Base-by-base conservation (phyloP, 2,888 invertebrate species). In the Amphiduros pacificus region DNA sequence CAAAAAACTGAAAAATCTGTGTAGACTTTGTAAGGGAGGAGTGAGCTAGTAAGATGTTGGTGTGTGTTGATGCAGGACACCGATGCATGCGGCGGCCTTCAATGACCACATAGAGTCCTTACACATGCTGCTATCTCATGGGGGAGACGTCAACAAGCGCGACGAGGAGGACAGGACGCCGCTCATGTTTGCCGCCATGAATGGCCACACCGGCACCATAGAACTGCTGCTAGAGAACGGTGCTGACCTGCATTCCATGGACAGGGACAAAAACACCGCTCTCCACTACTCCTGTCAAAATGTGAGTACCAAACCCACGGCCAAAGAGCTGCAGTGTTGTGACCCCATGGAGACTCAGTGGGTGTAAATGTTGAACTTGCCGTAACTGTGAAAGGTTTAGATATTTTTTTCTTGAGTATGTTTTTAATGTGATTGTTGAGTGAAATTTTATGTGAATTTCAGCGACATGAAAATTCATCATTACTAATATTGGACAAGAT, bases 241-340 rank as follows among this genome's bases (percentile, higher is more conserved):
- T 64, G 86, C 86, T 5, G 84, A 87, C 71, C 78, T 86, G 57
- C 82, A 83, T 29, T 65, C 69, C 55, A 64, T 69, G 22, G 88
- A 89, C 74, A 82, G 83, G 22, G 82, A 85, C 49, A 85, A 85
- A 66, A 87, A 88, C 72, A 87, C 87, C n/a, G 87, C 87, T 28
- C 78, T 89, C 67, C 88, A 88, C 73, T 84, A 86, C 73, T 87
- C 88, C 29, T 88, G 88, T 75, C 80, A 85, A 65, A 84, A 85
- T 74, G 85, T 82, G 71, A 74, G 80, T 76, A 17, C 22, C 40
- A 48, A 11, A 48, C n/a, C n/a, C n/a, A n/a, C n/a, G n/a, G n/a
- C n/a, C n/a, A n/a, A n/a, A n/a, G n/a, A n/a, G n/a, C n/a, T n/a
- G n/a, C n/a, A n/a, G n/a, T n/a, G n/a, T n/a, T n/a, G n/a, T n/a